Evolutionary conservation across 2,888 invertebrate genomes (phyloP), one percentile per base, ranked within the genome.

Genomic region (Limnephilus lunatus): DNA sequence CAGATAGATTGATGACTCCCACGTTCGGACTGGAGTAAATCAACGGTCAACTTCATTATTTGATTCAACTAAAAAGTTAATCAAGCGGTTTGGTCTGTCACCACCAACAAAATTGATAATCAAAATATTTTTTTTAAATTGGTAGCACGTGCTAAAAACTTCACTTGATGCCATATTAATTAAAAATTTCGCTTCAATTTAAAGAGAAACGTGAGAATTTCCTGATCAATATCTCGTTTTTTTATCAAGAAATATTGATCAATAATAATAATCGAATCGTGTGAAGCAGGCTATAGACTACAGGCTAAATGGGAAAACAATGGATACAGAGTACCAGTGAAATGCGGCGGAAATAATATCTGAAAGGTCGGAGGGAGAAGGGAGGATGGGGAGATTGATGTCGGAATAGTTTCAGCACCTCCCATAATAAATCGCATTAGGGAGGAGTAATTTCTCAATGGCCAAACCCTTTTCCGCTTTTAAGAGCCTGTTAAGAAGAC

Each of bases 351-450:
- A 68, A 68, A 68, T 68, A 68, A 25, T 68, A 68, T 68, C 68
- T 2, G 68, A 68, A 53, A 25, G 25, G 68, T 68, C 68, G 53
- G 15, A 2, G 48, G 15, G 48, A 48, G 48, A 48, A 48, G 15
- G 19, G 53, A 3, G 68, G 68, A 68, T 5, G 68, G 2, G 25
- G 31, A 32, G 82, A 82, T 82, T 82, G 82, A 82, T 82, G 82
- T 30, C 19, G 32, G 32, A 82, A 82, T 82, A 82, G 82, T 32
- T 32, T 32, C 31, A 32, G 31, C 32, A 30, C 82, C 14, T 82
- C 82, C 82, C 82, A 82, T 82, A 82, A 32, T 82, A 82, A 32
- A 82, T 82, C 82, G 30, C 82, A 82, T 82, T 82, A 82, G 9
- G 82, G 15, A 0, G 82, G 32, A 39, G 82, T 82, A 82, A 82